Conservation (phyloP, 2,888 invertebrate genomes). For the Aphidoletes aphidimyza region DNA sequence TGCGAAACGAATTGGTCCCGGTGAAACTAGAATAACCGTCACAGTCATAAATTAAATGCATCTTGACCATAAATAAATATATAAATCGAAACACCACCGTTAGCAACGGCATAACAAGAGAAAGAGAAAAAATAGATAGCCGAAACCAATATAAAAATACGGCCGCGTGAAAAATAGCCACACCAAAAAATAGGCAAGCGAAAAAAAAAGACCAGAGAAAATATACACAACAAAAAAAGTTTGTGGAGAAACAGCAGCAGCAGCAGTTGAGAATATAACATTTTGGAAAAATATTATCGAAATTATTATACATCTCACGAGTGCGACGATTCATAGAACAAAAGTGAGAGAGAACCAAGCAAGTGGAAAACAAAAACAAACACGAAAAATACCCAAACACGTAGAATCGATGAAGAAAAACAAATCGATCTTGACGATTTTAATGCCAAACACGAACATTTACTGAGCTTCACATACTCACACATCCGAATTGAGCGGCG, state of each 20-base stretch:
- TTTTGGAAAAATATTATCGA: slow-evolving; percentile 43
- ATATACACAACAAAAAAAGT: neutral
- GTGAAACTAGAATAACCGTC: slow-evolving; percentile 43
- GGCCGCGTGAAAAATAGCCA: neutral
- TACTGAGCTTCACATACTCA: neutral
- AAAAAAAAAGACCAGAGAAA: neutral
- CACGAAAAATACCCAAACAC: neutral
- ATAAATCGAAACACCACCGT: slow-evolving; percentile 35
- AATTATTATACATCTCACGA: slow-evolving; percentile 54
- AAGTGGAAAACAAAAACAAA: neutral
- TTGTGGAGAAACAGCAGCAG: no score
- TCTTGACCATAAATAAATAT: slow-evolving; percentile 40
- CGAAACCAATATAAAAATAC: neutral
- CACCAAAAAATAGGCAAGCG: neutral
- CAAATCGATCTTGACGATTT: slow-evolving; percentile 45
- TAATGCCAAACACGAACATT: slow-evolving; percentile 38
- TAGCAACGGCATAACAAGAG: no score
- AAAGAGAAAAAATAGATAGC: neutral
- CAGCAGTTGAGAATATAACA: no score
- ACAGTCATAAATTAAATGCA: slow-evolving; percentile 43
- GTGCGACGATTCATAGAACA: neutral
- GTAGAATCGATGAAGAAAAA: slow-evolving; percentile 51
- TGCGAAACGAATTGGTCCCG: slow-evolving; percentile 44
- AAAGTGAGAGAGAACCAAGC: neutral
- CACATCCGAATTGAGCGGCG: neutral